Conservation (phyloP, 2,113 vertebrate species). For the Bothrops jararaca region DNA sequence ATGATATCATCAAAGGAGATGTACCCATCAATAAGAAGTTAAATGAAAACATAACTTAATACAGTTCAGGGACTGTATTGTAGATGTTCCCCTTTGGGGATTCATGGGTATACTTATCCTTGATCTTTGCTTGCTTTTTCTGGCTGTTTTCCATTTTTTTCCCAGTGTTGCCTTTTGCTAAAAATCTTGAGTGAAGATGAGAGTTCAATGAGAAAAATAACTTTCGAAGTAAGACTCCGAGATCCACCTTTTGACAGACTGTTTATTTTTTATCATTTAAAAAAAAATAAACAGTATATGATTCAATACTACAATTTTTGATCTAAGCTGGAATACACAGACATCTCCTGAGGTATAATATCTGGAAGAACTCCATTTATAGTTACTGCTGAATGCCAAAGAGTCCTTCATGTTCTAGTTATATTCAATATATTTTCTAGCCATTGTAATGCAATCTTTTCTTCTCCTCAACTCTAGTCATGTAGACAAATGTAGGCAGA, state of each 20-base stretch:
- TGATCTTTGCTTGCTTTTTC: slow-evolving; percentile 24
- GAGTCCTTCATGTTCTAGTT: not conserved
- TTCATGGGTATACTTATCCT: not conserved
- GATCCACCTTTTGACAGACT: not conserved
- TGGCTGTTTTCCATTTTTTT: not conserved
- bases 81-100: slow-evolving; percentile 36
- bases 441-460: not conserved
- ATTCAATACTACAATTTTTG: not conserved
- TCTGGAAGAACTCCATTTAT: not conserved
- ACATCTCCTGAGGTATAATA: not conserved
- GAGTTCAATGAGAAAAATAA: too few relatives aligned
- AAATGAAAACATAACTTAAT: slow-evolving; percentile 54
- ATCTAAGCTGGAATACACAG: not conserved
- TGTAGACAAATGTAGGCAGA: not conserved
- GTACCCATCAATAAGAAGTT: slow-evolving; percentile 44
- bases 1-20: slow-evolving; percentile 58
- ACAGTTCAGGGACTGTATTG: slow-evolving; percentile 33
- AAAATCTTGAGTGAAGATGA: too few relatives aligned
- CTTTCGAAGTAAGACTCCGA: not conserved
- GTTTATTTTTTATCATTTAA: not conserved
- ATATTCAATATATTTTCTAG: not conserved
- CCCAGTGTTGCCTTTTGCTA: slow-evolving; percentile 24
- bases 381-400: not conserved
- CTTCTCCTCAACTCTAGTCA: not conserved
- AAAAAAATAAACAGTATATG: not conserved